Percentiles rank a stretch among this genome's conserved stretches.
phyloP scores from a whole-genome alignment of 2,888 invertebrate genomes.

The Serripes groenlandicus region DNA sequence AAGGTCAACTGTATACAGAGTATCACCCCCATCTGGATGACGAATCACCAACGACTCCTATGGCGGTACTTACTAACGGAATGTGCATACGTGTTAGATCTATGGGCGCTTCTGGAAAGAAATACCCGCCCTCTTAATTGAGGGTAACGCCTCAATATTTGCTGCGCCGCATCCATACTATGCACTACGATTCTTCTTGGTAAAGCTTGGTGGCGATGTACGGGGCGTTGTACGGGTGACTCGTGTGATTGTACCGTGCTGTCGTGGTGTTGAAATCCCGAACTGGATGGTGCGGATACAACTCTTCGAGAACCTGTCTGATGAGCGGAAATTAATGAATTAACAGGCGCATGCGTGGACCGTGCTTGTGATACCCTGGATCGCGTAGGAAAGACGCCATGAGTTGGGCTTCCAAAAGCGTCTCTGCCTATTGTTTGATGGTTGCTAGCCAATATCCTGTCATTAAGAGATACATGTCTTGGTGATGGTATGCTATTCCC shows the following conservation, averaged over 20 bases:
- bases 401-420: too few species aligned
- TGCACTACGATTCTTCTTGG: constrained; percentile 57
- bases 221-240: not conserved
- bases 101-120: constrained; percentile 45
- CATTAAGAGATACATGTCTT: not conserved
- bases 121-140: constrained; percentile 53
- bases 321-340: too few species aligned
- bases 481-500: not conserved
- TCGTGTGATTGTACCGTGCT: not conserved
- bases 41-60: not conserved
- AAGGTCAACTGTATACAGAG: too few species aligned
- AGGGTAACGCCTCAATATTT: constrained; percentile 48
- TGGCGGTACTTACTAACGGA: not conserved
- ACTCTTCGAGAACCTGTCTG: not conserved
- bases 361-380: not conserved
- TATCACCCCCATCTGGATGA: too few species aligned
- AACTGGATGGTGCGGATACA: not conserved
- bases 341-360: not conserved
- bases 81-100: not conserved
- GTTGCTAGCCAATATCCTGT: not conserved
- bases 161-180: constrained; percentile 44
- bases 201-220: not conserved
- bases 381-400: too few species aligned
- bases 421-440: not conserved
- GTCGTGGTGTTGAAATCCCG: not conserved